Base-by-base conservation (phyloP, 2,797 vertebrate species). In the Sebastolobus altivelis region DNA sequence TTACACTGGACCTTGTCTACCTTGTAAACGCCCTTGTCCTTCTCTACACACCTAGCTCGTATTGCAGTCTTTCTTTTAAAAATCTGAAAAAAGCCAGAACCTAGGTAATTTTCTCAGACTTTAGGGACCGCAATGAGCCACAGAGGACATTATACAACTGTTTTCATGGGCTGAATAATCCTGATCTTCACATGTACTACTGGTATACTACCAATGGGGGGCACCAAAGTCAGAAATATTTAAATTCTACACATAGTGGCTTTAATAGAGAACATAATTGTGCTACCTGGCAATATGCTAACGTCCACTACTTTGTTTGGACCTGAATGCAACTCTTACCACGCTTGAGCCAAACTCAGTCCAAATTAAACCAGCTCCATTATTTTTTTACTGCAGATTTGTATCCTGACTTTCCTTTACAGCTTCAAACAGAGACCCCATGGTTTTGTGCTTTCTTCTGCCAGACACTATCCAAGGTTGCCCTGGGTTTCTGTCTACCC, bases 361-460 rank as follows among this genome's bases (percentile, higher is more conserved):
- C 33, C 33, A 69, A 62, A 75, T 62, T 65, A 71, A 72, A 74
- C 22, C 49, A 60, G 12, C 65, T 25, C 35, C 7, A 22, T 59
- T 71, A 52, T 72, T 65, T 20, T 20, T 71, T 29, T 66, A 22
- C 14, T 37, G 16, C 16, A 13, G 65, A 62, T 68, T 73, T 2
- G 0, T 68, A 65, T 75, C 67, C 25, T 27, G 67, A 79, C 66
- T 81, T 83, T 77, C 59, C 29, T 67, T 58, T 22, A 27, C 52
- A 13, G 71, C 75, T 83, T 85, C 86, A 85, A 79, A 84, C 61
- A 58, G 72, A 78, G 60, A 52, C 49, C 89, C 85, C 22, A 43
- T 67, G 77, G 81, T 80, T 88, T 75, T 75, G 62, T 75, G 49
- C 87, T 90, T 84, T 86, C 72, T 82, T 78, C 69, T 77, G 76